Percentiles rank a stretch among this genome's conserved stretches.
These are phyloP conservation scores for Amblyjoppa proteus DNA, from an alignment of 2,888 invertebrate species.

Conservation along the genomic window DNA sequence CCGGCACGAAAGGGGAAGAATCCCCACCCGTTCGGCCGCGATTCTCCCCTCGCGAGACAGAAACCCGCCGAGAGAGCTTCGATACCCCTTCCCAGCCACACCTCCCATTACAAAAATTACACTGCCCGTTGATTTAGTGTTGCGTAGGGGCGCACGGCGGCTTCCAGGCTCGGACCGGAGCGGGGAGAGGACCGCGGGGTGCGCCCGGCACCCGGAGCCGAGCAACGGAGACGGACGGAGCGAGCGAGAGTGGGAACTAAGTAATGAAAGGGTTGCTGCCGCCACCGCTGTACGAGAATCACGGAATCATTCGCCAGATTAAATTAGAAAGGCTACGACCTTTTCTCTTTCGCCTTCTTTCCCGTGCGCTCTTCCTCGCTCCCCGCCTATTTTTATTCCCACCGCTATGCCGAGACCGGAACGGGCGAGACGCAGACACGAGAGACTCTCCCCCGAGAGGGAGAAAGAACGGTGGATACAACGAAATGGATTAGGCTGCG, in stretches of 20 bases:
- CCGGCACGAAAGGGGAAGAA: constrained; percentile 56
- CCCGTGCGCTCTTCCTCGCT: constrained; percentile 27
- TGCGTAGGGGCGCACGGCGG: constrained; percentile 77
- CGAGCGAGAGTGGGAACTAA: constrained; percentile 79
- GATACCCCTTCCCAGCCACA: constrained; percentile 82
- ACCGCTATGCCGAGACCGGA: constrained; percentile 36
- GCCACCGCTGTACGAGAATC: constrained; percentile 80
- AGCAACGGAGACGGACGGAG: constrained; percentile 16
- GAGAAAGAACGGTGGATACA: constrained; percentile 9
- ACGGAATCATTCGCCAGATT: constrained; percentile 85
- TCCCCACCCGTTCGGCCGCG: constrained; percentile 64
- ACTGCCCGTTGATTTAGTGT: constrained; percentile 84
- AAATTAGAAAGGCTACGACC: constrained; percentile 84
- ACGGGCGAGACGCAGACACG: constrained; percentile 31
- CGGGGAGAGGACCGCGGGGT: constrained; percentile 62
- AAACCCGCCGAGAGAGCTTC: constrained; percentile 31
- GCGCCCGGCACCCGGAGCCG: constrained; percentile 45
- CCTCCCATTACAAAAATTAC: constrained; percentile 85
- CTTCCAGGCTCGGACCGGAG: constrained; percentile 61
- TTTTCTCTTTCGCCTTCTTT: constrained; percentile 71
- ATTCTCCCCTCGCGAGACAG: constrained; percentile 45
- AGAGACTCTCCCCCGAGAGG: constrained; percentile 36
- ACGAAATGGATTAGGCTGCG: constrained; percentile 65
- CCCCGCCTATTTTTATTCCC: not conserved
- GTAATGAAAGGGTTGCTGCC: constrained; percentile 84